These are phyloP conservation scores for Plectrocnemia conspersa DNA, from an alignment of 1,140 invertebrate genomes.

Conservation along the genomic window DNA sequence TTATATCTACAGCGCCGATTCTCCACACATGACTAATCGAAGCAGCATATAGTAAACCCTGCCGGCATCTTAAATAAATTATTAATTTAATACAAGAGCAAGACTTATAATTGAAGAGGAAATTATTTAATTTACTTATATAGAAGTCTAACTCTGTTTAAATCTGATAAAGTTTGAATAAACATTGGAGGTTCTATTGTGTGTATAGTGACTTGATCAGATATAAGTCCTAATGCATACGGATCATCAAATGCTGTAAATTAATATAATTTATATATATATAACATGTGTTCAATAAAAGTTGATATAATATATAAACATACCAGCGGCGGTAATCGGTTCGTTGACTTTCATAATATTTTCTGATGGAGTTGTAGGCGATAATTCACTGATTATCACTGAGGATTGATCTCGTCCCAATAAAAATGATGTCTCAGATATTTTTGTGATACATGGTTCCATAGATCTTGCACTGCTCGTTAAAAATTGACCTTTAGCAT, in stretches of 20 bases:
- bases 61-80: constrained; percentile 53
- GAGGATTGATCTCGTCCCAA: constrained; percentile 80
- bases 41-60: constrained; percentile 79
- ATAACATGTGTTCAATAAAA: neutral
- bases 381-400: constrained; percentile 73
- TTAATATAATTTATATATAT: constrained; percentile 21
- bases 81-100: neutral
- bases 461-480: constrained; percentile 71
- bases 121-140: constrained; percentile 43
- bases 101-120: neutral
- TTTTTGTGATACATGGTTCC: constrained; percentile 72
- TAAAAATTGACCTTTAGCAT: constrained; percentile 77
- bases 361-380: constrained; percentile 45
- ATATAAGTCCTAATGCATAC: constrained; percentile 78
- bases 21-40: constrained; percentile 85
- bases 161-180: constrained; percentile 71
- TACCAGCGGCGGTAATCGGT: constrained; percentile 68
- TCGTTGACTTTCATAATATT: constrained; percentile 73
- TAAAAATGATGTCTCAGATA: constrained; percentile 69
- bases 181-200: constrained; percentile 68
- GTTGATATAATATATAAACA: constrained; percentile 13
- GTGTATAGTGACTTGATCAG: constrained; percentile 76
- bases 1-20: constrained; percentile 70
- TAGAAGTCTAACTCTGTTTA: constrained; percentile 63
- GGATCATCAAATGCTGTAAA: constrained; percentile 81